Conservation (phyloP, 2,113 vertebrate genomes). For the Hemibagrus wyckioides region DNA sequence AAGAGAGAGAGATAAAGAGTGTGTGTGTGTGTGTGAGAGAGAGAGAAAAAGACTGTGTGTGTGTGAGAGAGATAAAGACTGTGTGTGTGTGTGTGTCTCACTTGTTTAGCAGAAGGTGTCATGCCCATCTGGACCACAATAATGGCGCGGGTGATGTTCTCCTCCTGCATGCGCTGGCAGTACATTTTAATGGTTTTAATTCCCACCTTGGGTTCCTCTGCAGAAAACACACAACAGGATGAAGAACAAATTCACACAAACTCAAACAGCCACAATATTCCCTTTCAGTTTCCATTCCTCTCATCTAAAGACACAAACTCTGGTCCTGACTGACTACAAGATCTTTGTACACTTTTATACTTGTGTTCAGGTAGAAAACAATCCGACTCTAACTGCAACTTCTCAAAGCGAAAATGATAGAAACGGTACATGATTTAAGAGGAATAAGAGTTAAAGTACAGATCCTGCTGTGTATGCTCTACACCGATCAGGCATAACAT, state of each 20-base stretch:
- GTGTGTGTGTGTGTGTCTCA: slow-evolving; percentile 43
- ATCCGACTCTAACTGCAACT: neutral
- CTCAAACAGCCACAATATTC: neutral
- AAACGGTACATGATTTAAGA: too few species aligned
- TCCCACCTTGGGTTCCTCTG: slow-evolving; percentile 48
- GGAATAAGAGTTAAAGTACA: neutral
- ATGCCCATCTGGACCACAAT: slow-evolving; percentile 98
- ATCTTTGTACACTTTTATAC: neutral
- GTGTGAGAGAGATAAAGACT: neutral
- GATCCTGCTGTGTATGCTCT: neutral
- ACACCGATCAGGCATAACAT: too few species aligned
- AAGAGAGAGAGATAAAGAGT: too few species aligned
- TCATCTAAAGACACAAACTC: neutral
- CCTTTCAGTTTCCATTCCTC: neutral
- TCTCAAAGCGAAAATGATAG: neutral
- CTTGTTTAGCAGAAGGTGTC: slow-evolving; percentile 98
- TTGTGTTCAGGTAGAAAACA: neutral
- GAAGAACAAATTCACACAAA: neutral
- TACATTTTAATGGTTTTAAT: slow-evolving; percentile 98
- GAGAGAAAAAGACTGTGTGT: too few species aligned
- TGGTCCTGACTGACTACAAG: neutral
- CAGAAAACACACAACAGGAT: neutral
- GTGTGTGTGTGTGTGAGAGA: neutral
- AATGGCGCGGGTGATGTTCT: slow-evolving; percentile 94
- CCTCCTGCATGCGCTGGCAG: slow-evolving; percentile 98